Evolutionary conservation across 2,888 invertebrate species (phyloP), one percentile per base, ranked within the genome.

Genomic region (Ectemnius lituratus): DNA sequence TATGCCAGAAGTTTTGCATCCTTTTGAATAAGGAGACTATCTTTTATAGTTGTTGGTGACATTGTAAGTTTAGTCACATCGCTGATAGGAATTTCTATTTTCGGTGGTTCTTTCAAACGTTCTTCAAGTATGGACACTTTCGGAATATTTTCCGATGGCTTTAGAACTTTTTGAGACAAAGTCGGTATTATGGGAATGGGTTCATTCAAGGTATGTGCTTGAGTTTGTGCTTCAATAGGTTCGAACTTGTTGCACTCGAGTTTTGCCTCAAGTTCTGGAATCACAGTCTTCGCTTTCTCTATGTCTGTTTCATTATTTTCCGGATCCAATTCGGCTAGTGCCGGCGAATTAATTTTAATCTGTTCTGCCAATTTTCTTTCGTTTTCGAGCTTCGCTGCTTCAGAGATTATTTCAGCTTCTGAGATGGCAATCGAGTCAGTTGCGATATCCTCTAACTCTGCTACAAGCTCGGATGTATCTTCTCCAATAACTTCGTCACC

Each of bases 371-470:
- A 66, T 72, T 89, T 88, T 1, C 79, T 81, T 45, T 90, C 90
- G 46, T 79, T 89, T 68, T 90, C 90, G 27, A 90, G 76, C 76
- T 90, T 90, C 6, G 86, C 88, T 5, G 90, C 90, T 69, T 90
- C 90, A n/a, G 88, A 88, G 62, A 90, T 90, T 13, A 90, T 90
- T 71, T 90, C 90, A n/a, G 90, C 90, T 75, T 90, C 90, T 0
- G 90, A 90, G 75, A 90, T 90, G 0, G 88, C 85, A 57, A 90
- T 90, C 2, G 90, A 85, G 79, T 89, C 88, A 0, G 86, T 76
- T 14, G 76, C 75, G 2, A 82, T 82, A 18, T 75, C 78, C 47
- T 84, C 82, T 6, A 87, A 57, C 60, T 88, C 87, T 45, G 79
- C 68, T 0, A 72, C 84, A 20, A 87, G 66, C 18, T 86, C 87